phyloP scores from a whole-genome alignment of 1,140 invertebrate genomes.

The Macrotrachela quadricornifera region DNA sequence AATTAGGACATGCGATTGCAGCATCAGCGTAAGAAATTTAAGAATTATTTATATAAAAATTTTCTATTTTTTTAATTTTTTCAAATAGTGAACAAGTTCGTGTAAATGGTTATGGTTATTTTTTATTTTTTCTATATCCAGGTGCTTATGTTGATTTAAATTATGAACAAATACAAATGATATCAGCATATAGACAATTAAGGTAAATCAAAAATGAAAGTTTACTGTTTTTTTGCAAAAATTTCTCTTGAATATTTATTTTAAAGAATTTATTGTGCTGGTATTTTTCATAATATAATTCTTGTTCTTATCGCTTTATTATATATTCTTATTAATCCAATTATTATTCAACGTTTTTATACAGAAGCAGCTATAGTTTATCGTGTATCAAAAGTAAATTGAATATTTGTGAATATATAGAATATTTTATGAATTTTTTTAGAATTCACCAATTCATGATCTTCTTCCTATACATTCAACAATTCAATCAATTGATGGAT shows the following conservation, averaged over 20 bases:
- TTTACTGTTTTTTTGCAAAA: no score
- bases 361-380: no score
- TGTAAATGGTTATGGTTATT: slow-evolving; percentile 35
- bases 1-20: slow-evolving; percentile 68
- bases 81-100: slow-evolving; percentile 29
- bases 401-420: no score
- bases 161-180: slow-evolving; percentile 23
- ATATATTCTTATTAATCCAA: slow-evolving; percentile 46
- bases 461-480: no score
- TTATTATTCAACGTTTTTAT: slow-evolving; percentile 36
- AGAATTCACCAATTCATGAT: no score
- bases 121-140: slow-evolving; percentile 32
- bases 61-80: neutral
- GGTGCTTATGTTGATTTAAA: slow-evolving; percentile 36
- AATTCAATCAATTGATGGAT: no score
- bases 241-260: no score
- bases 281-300: slow-evolving; percentile 83
- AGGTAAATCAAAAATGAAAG: neutral
- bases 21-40: slow-evolving; percentile 35
- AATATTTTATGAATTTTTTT: no score
- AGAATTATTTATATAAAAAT: slow-evolving; percentile 15
- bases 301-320: slow-evolving; percentile 48
- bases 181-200: neutral
- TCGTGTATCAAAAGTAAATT: no score
- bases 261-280: slow-evolving; percentile 56